Conservation (phyloP, 2,113 vertebrate species). For the Uropsilus gracilis region DNA sequence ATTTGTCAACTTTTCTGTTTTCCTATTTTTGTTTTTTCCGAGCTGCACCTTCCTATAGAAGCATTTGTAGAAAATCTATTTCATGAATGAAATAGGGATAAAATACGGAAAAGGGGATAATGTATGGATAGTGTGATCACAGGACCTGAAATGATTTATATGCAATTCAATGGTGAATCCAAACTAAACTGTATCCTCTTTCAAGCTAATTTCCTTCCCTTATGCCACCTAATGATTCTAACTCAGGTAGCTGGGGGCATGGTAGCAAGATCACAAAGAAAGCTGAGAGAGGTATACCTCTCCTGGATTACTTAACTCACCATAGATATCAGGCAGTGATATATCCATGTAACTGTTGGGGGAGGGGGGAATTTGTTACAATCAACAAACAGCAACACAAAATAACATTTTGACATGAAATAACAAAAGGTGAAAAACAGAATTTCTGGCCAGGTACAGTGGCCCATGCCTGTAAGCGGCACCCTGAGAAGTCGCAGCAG, state of each 20-base stretch:
- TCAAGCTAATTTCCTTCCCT: not conserved
- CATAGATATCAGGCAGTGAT: slow-evolving; percentile 4
- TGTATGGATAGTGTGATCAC: not conserved
- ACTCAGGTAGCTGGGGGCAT: too few relatives aligned
- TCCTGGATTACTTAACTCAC: slow-evolving; percentile 70
- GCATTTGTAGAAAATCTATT: not conserved
- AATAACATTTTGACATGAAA: slow-evolving; percentile 56
- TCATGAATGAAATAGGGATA: too few relatives aligned
- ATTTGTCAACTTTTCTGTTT: not conserved
- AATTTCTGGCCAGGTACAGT: fast-evolving
- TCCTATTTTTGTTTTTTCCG: not conserved
- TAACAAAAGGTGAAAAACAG: not conserved
- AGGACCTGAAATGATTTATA: not conserved
- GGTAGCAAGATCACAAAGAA: slow-evolving; percentile 55
- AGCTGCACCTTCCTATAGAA: not conserved
- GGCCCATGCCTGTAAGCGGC: too few relatives aligned
- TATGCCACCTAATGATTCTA: not conserved
- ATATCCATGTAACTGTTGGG: not conserved
- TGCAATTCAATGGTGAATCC: not conserved
- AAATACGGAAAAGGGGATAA: too few relatives aligned
- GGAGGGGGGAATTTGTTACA: not conserved
- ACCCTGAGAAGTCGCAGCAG: too few relatives aligned
- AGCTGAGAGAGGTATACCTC: slow-evolving; percentile 42
- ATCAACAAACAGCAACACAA: slow-evolving; percentile 17
- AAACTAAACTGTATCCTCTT: not conserved